phyloP scores from a whole-genome alignment of 1,140 invertebrate species.

The Calephelis virginiensis region DNA sequence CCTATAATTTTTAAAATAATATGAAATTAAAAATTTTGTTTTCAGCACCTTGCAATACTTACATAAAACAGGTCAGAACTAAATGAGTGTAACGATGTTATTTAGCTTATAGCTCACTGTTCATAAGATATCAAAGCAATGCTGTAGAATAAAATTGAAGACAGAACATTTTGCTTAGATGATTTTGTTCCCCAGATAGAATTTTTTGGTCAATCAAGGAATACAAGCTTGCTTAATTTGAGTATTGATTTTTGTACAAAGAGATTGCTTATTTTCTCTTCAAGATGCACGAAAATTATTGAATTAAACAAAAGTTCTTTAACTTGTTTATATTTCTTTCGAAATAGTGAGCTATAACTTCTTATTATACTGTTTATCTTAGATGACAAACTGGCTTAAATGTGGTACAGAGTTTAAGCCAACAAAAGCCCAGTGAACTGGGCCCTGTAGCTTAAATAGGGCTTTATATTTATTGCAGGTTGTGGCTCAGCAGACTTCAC shows the following conservation, averaged over 20 bases:
- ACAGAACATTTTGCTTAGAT: too few species aligned
- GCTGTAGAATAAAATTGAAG: background rate
- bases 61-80: slow-evolving; percentile 59
- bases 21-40: slow-evolving; percentile 48
- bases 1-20: slow-evolving; percentile 22
- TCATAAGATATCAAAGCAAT: slow-evolving; percentile 25
- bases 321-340: background rate
- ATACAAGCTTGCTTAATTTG: too few species aligned
- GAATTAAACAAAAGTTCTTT: slow-evolving; percentile 1
- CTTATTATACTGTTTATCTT: slow-evolving; percentile 8
- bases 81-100: slow-evolving; percentile 52
- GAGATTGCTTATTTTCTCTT: too few species aligned
- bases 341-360: slow-evolving; percentile 17
- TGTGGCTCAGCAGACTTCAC: background rate
- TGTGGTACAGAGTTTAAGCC: slow-evolving; percentile 14
- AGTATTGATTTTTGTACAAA: too few species aligned
- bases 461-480: slow-evolving; percentile 14
- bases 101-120: slow-evolving; percentile 45
- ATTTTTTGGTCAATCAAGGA: too few species aligned
- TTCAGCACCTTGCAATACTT: slow-evolving; percentile 63
- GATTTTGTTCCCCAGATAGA: too few species aligned
- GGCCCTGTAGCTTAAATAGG: slow-evolving; percentile 11
- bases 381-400: slow-evolving; percentile 18
- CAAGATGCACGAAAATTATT: too few species aligned
- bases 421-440: slow-evolving; percentile 9